These are phyloP conservation scores for Phoxinus phoxinus DNA, from an alignment of 2,113 vertebrate genomes.

Conservation along the genomic window DNA sequence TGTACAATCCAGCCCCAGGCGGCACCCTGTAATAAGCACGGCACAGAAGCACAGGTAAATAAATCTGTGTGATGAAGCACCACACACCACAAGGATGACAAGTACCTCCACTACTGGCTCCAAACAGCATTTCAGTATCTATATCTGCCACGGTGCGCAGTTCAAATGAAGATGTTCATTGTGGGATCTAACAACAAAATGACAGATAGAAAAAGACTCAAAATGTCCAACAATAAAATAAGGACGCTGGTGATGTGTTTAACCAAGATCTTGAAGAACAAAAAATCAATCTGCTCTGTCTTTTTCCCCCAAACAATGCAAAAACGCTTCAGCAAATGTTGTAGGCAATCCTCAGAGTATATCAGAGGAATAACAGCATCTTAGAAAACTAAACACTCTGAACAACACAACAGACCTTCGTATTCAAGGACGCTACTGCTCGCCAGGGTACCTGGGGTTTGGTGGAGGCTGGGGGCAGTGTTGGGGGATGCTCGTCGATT, in stretches of 20 bases:
- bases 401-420: constrained; percentile 18
- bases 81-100: constrained; percentile 16
- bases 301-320: neutral
- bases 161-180: constrained; percentile 18
- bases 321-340: neutral
- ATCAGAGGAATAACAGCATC: constrained; percentile 1
- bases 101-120: neutral
- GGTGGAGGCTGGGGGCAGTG: constrained; percentile 81
- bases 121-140: constrained; percentile 21
- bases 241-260: neutral
- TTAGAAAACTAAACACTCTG: constrained; percentile 37
- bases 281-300: neutral
- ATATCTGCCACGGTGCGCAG: neutral
- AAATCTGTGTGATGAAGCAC: constrained; percentile 39
- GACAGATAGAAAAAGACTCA: constrained; percentile 12
- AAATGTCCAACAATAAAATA: neutral
- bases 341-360: neutral
- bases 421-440: constrained; percentile 22
- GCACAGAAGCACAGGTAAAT: constrained; percentile 40
- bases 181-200: constrained; percentile 21
- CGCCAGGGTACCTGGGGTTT: constrained; percentile 81
- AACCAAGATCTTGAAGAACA: neutral
- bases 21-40: constrained; percentile 31
- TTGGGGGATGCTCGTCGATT: constrained; percentile 83
- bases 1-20: neutral